Percentiles rank a stretch among this genome's conserved stretches.
These are phyloP conservation scores for Pachypeltis micranthus DNA, from an alignment of 1,140 invertebrate species.

Conservation along the genomic window DNA sequence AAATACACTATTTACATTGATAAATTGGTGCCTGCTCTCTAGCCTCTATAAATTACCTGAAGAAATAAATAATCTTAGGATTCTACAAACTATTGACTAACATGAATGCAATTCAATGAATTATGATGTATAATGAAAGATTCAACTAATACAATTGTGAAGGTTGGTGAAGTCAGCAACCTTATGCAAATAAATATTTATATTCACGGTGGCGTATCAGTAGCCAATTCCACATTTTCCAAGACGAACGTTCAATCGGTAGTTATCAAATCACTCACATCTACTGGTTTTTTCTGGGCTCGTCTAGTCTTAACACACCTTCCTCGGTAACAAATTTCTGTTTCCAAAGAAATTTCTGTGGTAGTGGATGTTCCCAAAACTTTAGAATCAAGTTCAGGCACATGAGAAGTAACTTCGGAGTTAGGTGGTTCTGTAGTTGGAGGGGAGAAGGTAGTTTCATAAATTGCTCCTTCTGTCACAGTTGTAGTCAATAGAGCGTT, in stretches of 20 bases:
- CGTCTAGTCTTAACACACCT: constrained; percentile 63
- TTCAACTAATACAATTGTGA: too few relatives aligned
- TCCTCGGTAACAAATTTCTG: constrained; percentile 73
- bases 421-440: not conserved
- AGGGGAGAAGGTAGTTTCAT: not conserved
- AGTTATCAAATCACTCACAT: constrained; percentile 15
- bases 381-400: constrained; percentile 39
- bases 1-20: too few relatives aligned
- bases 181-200: too few relatives aligned
- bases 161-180: too few relatives aligned
- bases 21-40: too few relatives aligned
- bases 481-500: constrained; percentile 28
- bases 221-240: too few relatives aligned
- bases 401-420: not conserved
- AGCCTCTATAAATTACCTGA: too few relatives aligned
- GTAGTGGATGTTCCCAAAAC: constrained; percentile 56
- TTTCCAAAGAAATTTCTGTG: constrained; percentile 68
- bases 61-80: too few relatives aligned
- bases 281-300: constrained; percentile 29
- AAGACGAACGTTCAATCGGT: constrained; percentile 12
- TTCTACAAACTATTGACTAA: too few relatives aligned
- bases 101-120: too few relatives aligned
- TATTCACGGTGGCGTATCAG: too few relatives aligned
- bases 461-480: constrained; percentile 24
- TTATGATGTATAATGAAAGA: too few relatives aligned